Percentiles rank a stretch among this genome's conserved stretches.
phyloP scores from a whole-genome alignment of 2,888 invertebrate species.

The Anoncus sp. region DNA sequence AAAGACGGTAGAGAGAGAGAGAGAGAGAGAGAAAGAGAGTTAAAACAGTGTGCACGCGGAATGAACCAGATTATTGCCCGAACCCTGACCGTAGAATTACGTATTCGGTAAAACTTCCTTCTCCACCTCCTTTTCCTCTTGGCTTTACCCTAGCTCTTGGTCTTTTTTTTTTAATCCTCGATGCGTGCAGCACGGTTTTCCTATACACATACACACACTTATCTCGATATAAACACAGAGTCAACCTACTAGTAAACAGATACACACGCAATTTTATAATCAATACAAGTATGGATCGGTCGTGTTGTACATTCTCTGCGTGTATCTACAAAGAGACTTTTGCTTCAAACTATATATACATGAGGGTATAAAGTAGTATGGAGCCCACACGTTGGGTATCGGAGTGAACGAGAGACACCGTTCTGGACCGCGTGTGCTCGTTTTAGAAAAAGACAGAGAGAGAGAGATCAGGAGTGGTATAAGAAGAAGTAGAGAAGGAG shows the following conservation, averaged over 20 bases:
- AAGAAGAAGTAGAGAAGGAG: slow-evolving; percentile 25
- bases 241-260: slow-evolving; percentile 12
- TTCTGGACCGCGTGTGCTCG: slow-evolving; percentile 51
- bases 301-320: slow-evolving; percentile 12
- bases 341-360: slow-evolving; percentile 21
- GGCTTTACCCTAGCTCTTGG: slow-evolving; percentile 42
- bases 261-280: slow-evolving; percentile 39
- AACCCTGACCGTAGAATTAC: slow-evolving; percentile 80
- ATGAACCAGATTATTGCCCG: slow-evolving; percentile 81
- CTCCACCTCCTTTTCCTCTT: slow-evolving; percentile 30
- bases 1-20: slow-evolving; percentile 27
- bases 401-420: slow-evolving; percentile 50
- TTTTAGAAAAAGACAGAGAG: slow-evolving; percentile 49
- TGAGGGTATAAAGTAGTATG: slow-evolving; percentile 32
- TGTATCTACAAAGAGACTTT: slow-evolving; percentile 25
- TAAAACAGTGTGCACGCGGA: slow-evolving; percentile 64
- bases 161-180: slow-evolving; percentile 64
- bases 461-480: slow-evolving; percentile 24
- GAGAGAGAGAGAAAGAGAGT: slow-evolving; percentile 11
- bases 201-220: slow-evolving; percentile 24
- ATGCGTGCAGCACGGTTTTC: slow-evolving; percentile 70
- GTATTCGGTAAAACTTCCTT: slow-evolving; percentile 77
- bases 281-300: slow-evolving; percentile 35
- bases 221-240: slow-evolving; percentile 7
- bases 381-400: slow-evolving; percentile 42